phyloP scores from a whole-genome alignment of 2,888 invertebrate genomes.

The Arenicola marina region DNA sequence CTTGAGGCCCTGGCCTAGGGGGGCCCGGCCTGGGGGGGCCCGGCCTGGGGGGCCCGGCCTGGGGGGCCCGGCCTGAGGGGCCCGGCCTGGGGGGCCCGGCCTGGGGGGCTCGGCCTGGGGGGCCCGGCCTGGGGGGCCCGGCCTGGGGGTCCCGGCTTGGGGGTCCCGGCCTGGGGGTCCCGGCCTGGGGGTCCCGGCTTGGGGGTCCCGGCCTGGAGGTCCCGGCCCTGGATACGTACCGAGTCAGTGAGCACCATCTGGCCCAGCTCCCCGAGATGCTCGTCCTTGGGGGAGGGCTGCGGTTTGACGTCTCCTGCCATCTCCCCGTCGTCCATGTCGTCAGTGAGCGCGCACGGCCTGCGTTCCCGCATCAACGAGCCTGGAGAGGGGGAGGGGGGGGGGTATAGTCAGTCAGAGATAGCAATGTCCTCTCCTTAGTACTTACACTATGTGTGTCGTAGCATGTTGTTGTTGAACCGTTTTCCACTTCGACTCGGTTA shows the following conservation, averaged over 20 bases:
- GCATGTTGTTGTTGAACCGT: neutral
- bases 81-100: too few relatives aligned
- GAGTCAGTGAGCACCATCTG: conserved; percentile 67
- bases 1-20: neutral
- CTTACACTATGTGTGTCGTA: neutral
- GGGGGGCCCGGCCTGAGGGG: too few relatives aligned
- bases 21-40: too few relatives aligned
- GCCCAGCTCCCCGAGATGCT: conserved; percentile 82
- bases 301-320: conserved; percentile 6
- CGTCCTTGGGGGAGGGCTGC: conserved; percentile 21
- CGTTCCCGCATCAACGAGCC: conserved; percentile 11
- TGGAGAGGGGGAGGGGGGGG: neutral
- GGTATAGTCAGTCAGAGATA: neutral
- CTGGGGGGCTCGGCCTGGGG: too few relatives aligned
- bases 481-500: too few relatives aligned
- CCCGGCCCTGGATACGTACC: neutral
- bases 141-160: too few relatives aligned
- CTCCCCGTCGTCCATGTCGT: conserved; percentile 40
- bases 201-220: neutral
- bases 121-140: too few relatives aligned
- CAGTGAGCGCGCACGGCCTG: conserved; percentile 20
- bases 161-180: too few relatives aligned
- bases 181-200: too few relatives aligned
- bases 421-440: neutral
- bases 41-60: too few relatives aligned